A percentile compares a stretch with the other conserved stretches of the same genome.
Evolutionary conservation across 2,113 vertebrate species (phyloP).

Genomic region (Channa argus): DNA sequence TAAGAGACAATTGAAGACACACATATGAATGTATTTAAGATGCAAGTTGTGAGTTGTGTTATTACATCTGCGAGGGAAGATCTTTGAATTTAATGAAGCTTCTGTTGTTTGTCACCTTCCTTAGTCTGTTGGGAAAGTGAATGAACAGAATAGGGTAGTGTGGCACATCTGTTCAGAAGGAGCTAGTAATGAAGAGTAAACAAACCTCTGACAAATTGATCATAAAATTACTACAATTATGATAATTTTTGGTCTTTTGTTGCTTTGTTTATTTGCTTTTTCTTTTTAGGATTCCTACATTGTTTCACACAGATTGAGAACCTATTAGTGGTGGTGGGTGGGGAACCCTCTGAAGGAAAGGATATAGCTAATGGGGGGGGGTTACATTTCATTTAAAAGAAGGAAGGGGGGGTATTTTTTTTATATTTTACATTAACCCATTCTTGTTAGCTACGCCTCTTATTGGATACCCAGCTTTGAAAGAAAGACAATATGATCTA

Average conservation of each 20-base stretch:
- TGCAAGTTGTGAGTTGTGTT: conserved; percentile 29
- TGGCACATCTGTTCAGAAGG: conserved; percentile 61
- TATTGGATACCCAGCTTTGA: neutral
- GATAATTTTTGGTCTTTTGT: conserved; percentile 13
- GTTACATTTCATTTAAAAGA: neutral
- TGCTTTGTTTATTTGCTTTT: neutral
- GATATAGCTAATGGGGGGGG: too few species aligned
- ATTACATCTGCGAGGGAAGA: conserved; percentile 33
- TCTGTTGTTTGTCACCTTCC: conserved; percentile 46
- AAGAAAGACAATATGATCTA: neutral
- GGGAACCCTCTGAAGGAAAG: too few species aligned
- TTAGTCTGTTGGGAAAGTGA: conserved; percentile 30
- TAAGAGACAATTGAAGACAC: neutral
- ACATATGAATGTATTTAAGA: conserved; percentile 24
- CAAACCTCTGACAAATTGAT: conserved; percentile 53
- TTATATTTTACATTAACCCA: neutral
- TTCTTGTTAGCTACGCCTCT: too few species aligned
- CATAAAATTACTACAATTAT: conserved; percentile 23
- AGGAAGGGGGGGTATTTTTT: neutral
- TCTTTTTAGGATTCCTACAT: neutral
- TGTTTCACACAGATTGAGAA: neutral
- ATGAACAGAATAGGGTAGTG: conserved; percentile 13
- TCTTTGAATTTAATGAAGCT: conserved; percentile 61
- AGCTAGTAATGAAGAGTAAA: conserved; percentile 36
- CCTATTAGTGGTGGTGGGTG: neutral